Percentiles rank a stretch among this genome's conserved stretches.
Evolutionary conservation across 2,113 vertebrate species (phyloP).

Genomic region (Psammodynastes pulverulentus): DNA sequence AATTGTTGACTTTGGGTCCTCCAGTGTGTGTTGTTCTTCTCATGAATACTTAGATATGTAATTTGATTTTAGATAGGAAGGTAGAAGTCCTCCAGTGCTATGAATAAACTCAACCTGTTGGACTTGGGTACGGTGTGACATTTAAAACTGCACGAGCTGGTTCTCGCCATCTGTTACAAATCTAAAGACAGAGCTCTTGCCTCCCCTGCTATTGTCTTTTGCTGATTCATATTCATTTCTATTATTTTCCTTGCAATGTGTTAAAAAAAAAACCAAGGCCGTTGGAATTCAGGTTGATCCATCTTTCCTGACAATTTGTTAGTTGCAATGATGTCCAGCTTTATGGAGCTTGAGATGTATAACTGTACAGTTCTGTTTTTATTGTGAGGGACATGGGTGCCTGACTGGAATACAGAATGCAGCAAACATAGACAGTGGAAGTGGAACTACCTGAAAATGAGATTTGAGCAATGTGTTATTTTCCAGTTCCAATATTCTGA

Average conservation of each 20-base stretch:
- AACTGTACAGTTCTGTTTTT: constrained; percentile 32
- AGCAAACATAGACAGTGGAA: background rate
- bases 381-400: constrained; percentile 16
- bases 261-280: constrained; percentile 24
- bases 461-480: background rate
- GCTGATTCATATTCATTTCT: constrained; percentile 37
- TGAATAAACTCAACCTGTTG: background rate
- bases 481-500: background rate
- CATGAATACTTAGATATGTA: background rate
- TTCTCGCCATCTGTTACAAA: constrained; percentile 23
- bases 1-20: background rate
- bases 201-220: background rate
- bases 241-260: constrained; percentile 14
- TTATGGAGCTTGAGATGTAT: constrained; percentile 36
- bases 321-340: background rate
- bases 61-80: background rate
- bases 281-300: constrained; percentile 35
- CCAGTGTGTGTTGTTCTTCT: background rate
- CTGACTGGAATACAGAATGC: constrained; percentile 43
- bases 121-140: background rate
- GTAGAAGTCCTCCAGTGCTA: background rate
- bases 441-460: background rate
- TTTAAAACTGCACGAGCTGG: constrained; percentile 12
- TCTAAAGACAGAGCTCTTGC: constrained; percentile 2
- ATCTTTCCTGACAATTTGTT: constrained; percentile 32